Evolutionary conservation across 37 sponge, comb jelly and placozoan genomes (phyloP), one percentile per base, ranked within the genome.

Genomic region (Spongilla lacustris): DNA sequence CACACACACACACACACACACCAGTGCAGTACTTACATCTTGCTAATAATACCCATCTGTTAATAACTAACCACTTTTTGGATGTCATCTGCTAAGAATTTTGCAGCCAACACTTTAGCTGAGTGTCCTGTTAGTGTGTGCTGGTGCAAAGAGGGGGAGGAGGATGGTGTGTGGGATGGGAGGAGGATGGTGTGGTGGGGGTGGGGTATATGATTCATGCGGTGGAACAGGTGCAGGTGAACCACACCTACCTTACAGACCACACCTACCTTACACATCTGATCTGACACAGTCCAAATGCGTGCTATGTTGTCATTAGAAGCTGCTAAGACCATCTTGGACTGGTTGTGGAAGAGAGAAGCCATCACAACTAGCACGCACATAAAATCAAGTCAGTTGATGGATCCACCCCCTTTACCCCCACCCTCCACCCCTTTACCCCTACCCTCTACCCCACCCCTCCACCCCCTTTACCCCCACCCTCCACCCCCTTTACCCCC

Each of bases 81-180:
- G 27, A 75, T 87, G 68, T 96, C 97, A 22, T 88, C 88, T 58
- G 58, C 58, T 68, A 96, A 70, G 73, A 94, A 98, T 86, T 88
- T 93, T 26, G 95, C 98, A 50, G 93, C 67, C 86, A 94, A 80
- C 67, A 96, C 96, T 77, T 90, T 92, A 80, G 88, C 91, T 22
- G 84, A 73, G 88, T 96, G 96, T 13, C 97, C 97, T 13, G 87
- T 94, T 66, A 98, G 89, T 2, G 93, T 86, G 67, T 87, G 87
- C 93, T 96, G 71, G 28, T 84, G 67, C 33, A 28, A 83, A 9
- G 72, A 49, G 21, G 36, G 50, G 67, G 58, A 79, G 24, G 72
- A 49, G 11, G 36, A 50, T 6, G 23, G 25, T 1, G 41, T 30
- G n/a, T 70, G 24, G 67, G 25, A 58, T n/a, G 21, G 4, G 19